These are phyloP conservation scores for Saccostrea echinata DNA, from an alignment of 1,140 invertebrate species.

Conservation along the genomic window DNA sequence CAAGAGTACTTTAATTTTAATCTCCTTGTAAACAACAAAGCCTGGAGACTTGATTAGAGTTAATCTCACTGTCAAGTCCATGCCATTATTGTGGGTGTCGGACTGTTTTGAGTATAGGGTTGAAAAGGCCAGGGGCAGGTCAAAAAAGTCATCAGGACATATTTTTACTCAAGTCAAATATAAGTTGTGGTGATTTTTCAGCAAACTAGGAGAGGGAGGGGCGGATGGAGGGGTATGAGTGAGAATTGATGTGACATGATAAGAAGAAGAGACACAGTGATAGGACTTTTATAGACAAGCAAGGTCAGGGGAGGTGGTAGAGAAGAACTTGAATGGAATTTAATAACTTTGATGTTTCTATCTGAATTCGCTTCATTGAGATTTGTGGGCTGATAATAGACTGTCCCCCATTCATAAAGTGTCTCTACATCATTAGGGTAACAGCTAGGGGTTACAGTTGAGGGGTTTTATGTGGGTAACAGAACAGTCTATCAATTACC, in stretches of 20 bases:
- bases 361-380: conserved; percentile 14
- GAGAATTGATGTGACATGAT: conserved; percentile 36
- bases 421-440: neutral
- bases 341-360: conserved; percentile 35
- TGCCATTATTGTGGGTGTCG: conserved; percentile 24
- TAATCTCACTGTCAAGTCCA: conserved; percentile 22
- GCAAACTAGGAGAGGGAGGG: neutral
- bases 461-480: conserved; percentile 1
- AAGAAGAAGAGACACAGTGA: neutral
- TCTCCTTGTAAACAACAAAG: neutral
- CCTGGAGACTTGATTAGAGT: conserved; percentile 10
- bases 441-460: neutral
- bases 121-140: conserved; percentile 32
- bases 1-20: conserved; percentile 25
- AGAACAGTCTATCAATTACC: neutral
- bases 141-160: conserved; percentile 27
- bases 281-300: conserved; percentile 13
- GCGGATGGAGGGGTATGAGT: neutral
- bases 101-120: neutral
- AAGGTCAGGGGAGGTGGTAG: neutral
- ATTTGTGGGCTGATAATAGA: conserved; percentile 11
- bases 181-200: conserved; percentile 6
- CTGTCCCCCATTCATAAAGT: conserved; percentile 10
- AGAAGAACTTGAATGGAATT: conserved; percentile 10
- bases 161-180: conserved; percentile 9